Conservation (phyloP, 2,797 vertebrate species). For the Nyctibius grandis region DNA sequence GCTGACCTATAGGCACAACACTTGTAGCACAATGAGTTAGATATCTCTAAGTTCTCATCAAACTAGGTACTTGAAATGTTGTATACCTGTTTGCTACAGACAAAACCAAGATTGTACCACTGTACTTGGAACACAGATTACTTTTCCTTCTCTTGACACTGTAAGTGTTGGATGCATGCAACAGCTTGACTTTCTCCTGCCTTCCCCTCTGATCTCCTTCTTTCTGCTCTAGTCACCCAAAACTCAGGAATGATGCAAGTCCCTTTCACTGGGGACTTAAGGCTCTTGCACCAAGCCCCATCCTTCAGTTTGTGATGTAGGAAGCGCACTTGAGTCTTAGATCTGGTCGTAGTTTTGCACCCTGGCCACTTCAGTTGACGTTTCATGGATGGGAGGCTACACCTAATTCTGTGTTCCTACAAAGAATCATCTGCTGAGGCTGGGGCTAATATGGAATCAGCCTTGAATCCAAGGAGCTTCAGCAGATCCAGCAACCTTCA, state of each 20-base stretch:
- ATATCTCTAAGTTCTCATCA: not conserved
- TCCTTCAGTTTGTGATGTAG: not conserved
- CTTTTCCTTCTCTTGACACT: not conserved
- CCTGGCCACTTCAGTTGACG: not conserved
- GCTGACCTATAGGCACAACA: not conserved
- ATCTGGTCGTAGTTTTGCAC: not conserved
- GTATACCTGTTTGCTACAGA: not conserved
- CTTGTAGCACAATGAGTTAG: not conserved
- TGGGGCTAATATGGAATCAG: not conserved
- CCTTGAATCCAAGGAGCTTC: not conserved
- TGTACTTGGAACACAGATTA: accelerated
- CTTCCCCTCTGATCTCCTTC: not conserved
- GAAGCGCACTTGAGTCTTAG: not conserved
- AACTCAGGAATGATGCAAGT: not conserved
- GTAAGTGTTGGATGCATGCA: not conserved
- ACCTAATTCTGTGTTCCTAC: not conserved
- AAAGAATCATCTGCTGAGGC: not conserved
- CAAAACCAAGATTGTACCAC: not conserved
- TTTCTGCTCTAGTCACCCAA: not conserved
- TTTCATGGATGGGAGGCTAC: not conserved
- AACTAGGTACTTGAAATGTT: not conserved
- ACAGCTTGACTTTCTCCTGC: not conserved
- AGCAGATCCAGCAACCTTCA: not conserved
- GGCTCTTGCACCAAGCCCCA: not conserved
- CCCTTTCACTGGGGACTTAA: not conserved